A percentile compares a stretch with the other conserved stretches of the same genome.
These are phyloP conservation scores for Aphodius granarius DNA, from an alignment of 2,888 invertebrate genomes.

Conservation along the genomic window DNA sequence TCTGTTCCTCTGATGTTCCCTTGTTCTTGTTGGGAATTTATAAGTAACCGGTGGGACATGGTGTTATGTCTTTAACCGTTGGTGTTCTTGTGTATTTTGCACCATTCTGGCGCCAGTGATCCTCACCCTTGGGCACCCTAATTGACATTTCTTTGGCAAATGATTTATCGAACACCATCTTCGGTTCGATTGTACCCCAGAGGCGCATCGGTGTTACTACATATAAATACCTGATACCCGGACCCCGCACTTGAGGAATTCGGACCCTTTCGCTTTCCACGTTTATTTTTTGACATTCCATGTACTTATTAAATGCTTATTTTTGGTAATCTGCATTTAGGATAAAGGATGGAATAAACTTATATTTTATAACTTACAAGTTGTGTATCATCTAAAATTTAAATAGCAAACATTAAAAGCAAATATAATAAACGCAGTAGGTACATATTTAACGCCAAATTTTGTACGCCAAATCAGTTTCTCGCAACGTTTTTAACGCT, in stretches of 20 bases:
- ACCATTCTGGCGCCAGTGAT: conserved; percentile 7
- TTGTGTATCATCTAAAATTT: too few relatives aligned
- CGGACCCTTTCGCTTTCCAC: neutral
- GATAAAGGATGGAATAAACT: too few relatives aligned
- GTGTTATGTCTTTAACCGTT: conserved; percentile 4
- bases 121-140: neutral
- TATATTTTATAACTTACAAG: too few relatives aligned
- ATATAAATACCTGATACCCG: conserved; percentile 9
- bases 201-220: conserved; percentile 4
- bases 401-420: too few relatives aligned
- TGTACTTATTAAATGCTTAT: neutral
- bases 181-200: conserved; percentile 11
- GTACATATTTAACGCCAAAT: too few relatives aligned
- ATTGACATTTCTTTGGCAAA: conserved; percentile 9
- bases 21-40: neutral
- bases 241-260: neutral
- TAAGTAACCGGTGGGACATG: neutral
- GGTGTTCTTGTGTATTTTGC: neutral
- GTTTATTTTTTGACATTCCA: neutral
- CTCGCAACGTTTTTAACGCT: too few relatives aligned
- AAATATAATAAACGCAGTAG: too few relatives aligned
- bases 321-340: neutral
- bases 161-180: conserved; percentile 1
- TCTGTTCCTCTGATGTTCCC: neutral
- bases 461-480: too few relatives aligned